Conservation (phyloP, 2,888 invertebrate species). For the Habroteleia sp. region DNA sequence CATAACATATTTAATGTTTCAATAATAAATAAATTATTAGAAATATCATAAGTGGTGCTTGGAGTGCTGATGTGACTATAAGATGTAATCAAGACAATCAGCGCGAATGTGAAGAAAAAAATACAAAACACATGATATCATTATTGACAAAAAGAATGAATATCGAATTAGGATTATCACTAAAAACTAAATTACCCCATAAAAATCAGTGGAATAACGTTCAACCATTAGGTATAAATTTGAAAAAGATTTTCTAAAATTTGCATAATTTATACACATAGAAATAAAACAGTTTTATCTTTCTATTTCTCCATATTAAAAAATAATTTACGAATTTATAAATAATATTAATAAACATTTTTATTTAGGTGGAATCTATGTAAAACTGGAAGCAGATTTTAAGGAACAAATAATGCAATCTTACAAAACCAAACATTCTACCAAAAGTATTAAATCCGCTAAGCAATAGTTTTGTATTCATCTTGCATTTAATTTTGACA, state of each 20-base stretch:
- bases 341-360: slow-evolving; percentile 28
- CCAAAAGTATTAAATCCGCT: slow-evolving; percentile 35
- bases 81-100: slow-evolving; percentile 94
- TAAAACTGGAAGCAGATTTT: slow-evolving; percentile 89
- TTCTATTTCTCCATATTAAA: no score
- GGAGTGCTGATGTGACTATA: slow-evolving; percentile 89
- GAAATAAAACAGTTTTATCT: no score
- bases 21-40: no score
- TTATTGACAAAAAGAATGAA: slow-evolving; percentile 83
- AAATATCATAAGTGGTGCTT: slow-evolving; percentile 83
- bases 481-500: not conserved
- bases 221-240: slow-evolving; percentile 75
- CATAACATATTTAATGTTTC: no score
- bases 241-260: no score
- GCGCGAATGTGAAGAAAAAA: slow-evolving; percentile 90
- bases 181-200: slow-evolving; percentile 66
- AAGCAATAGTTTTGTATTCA: slow-evolving; percentile 6
- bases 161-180: slow-evolving; percentile 68
- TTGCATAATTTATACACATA: no score
- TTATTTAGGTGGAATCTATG: slow-evolving; percentile 87
- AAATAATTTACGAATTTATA: no score
- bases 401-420: slow-evolving; percentile 82
- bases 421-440: slow-evolving; percentile 72
- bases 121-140: slow-evolving; percentile 86
- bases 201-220: slow-evolving; percentile 71